These are phyloP conservation scores for Latrodectus geometricus DNA, from an alignment of 1,140 invertebrate species.

Conservation along the genomic window DNA sequence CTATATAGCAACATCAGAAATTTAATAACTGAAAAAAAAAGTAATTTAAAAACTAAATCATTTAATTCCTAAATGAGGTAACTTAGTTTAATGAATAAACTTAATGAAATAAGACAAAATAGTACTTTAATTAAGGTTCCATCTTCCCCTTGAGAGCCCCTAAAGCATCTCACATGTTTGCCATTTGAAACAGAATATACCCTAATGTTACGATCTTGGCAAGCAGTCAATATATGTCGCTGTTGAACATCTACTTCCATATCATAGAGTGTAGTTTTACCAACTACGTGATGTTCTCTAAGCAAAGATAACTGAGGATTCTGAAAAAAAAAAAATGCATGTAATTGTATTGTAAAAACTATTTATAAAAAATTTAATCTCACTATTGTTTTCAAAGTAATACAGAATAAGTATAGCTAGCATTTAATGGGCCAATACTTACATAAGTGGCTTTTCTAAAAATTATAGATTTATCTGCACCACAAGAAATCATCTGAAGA, in stretches of 20 bases:
- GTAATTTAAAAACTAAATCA: no score
- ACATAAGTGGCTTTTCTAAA: conserved; percentile 78
- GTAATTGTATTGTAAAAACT: no score
- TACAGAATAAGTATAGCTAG: not conserved
- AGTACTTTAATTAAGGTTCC: conserved; percentile 90
- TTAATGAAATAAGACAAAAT: not conserved
- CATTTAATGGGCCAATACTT: conserved; percentile 19
- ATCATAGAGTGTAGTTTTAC: conserved; percentile 94
- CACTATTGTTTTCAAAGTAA: no score
- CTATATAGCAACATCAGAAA: no score
- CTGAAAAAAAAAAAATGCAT: conserved; percentile 62
- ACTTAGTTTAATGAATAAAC: no score
- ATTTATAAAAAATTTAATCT: no score
- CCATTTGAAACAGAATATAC: conserved; percentile 91
- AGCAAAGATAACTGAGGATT: conserved; percentile 77
- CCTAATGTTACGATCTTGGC: conserved; percentile 94
- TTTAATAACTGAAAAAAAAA: no score
- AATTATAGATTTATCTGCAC: conserved; percentile 96
- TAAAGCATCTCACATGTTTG: conserved; percentile 92
- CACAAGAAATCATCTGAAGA: conserved; percentile 92
- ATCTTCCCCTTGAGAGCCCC: conserved; percentile 93
- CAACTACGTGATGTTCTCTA: conserved; percentile 88
- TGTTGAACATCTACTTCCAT: conserved; percentile 94
- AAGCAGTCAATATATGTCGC: conserved; percentile 92
- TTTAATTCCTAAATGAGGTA: no score